Conservation (phyloP, 2,888 invertebrate genomes). For the Drosophila bunnanda region DNA sequence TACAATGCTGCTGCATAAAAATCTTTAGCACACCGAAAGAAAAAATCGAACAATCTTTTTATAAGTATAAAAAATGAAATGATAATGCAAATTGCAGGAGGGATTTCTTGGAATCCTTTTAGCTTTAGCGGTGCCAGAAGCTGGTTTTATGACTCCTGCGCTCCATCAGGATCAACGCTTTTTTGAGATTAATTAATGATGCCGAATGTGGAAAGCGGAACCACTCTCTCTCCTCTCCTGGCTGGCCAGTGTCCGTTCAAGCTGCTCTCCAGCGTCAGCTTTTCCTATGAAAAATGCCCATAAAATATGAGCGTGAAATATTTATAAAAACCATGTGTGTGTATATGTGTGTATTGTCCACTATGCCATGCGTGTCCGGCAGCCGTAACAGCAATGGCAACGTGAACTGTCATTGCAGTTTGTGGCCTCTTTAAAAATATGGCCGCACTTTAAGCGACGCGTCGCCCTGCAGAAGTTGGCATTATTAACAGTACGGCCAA, state of each 20-base stretch:
- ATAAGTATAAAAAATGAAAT: background rate
- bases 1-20: constrained; percentile 18
- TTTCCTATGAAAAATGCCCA: constrained; percentile 50
- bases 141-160: constrained; percentile 9
- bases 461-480: constrained; percentile 11
- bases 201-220: constrained; percentile 11
- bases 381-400: constrained; percentile 5
- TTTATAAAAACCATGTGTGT: constrained; percentile 33
- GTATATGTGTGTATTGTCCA: constrained; percentile 8
- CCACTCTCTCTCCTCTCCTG: too few relatives aligned
- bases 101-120: background rate
- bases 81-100: background rate
- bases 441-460: constrained; percentile 42
- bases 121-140: background rate
- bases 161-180: constrained; percentile 35
- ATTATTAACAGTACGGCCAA: constrained; percentile 43
- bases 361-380: constrained; percentile 34
- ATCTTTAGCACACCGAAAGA: constrained; percentile 4
- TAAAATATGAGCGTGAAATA: constrained; percentile 50
- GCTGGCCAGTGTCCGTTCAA: constrained; percentile 24
- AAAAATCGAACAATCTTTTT: background rate
- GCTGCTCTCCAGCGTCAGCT: constrained; percentile 24
- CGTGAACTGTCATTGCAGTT: constrained; percentile 57
- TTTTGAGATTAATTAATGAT: constrained; percentile 56
- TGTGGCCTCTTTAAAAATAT: constrained; percentile 51